Base-by-base conservation (phyloP, 1,140 invertebrate genomes). In the Drosophila kanapiae region DNA sequence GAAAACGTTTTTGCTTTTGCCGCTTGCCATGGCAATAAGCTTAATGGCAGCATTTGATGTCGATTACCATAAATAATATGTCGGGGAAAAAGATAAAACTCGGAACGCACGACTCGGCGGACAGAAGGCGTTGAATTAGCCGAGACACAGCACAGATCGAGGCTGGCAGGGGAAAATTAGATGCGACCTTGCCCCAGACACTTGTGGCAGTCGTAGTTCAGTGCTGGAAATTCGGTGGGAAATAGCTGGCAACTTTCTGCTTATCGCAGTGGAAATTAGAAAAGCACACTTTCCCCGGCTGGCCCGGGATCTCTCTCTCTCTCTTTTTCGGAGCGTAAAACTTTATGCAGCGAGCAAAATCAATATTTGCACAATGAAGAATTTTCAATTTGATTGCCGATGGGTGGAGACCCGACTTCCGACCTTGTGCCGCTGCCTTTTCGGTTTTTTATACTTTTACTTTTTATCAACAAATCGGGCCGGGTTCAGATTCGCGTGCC, bases 41-140 rank as follows among this genome's bases (percentile, higher is more conserved):
- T 75, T 88, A 88, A 84, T 88, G 85, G 68, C 75, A 75, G 77
- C 84, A 88, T 90, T 88, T 88, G 80, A 90, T 88, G 85, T 78
- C 84, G 85, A 90, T 90, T 88, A 88, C 80, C 84, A 88, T 88
- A 88, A 88, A 88, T 88, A 78, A 68, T 60, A 78, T 75, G 71
- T 54, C 47, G 45, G 11, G 38, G 58, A 59, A 59, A 43, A 54
- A 77, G 70, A 76, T 69, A 79, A 57, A 64, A 45, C 54, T 53
- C 56, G 16, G 33, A 51, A 42, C 56, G 82, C 56, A 75, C 58
- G 54, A 65, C 57, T 62, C 57, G 48, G 13, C 53, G 53, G 64
- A 54, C 57, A 80, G 83, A 67, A 77, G 84, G 84, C 84, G 84
- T 82, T 59, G 70, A 83, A 83, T 83, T 82, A 76, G 72, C 60